Base-by-base conservation (phyloP, 2,888 invertebrate genomes). In the Acronicta leporina region DNA sequence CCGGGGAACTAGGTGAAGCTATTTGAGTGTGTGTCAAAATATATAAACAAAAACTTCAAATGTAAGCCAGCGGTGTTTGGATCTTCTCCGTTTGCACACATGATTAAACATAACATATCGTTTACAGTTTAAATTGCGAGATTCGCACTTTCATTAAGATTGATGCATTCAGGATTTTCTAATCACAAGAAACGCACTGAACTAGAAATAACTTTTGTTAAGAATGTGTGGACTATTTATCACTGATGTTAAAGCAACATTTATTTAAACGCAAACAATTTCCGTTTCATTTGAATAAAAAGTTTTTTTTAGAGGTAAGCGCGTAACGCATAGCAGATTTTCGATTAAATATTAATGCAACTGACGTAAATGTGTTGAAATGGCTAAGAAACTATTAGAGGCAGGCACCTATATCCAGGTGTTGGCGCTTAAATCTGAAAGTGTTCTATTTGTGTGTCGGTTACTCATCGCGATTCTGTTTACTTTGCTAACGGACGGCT, bases 381-480 rank as follows among this genome's bases (percentile, higher is more conserved):
- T 67, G 65, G 59, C 52, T 54, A 10, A 47, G 68, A 71, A 80
- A 67, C 77, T 71, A 75, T 79, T 77, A 71, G 71, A 72, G 63
- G 71, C 70, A 76, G 70, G 20, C 20, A 71, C 80, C 84, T 80
- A 82, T 71, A 71, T 61, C 82, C 90, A 91, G 89, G 90, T 89
- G 88, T 79, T 77, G 80, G 77, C 71, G 80, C 83, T 85, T 79
- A 85, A 84, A 81, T 84, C 71, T 75, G 87, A 90, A 89, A 91
- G 91, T 91, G 89, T 88, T 91, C 90, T 92, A 92, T 91, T 92
- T 92, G 70, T 46, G 85, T 61, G 65, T 79, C 69, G 77, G 86
- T 92, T 92, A 92, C 89, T 93, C 94, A 93, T 87, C 83, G 84
- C 76, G 80, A 82, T 84, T 89, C 84, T 90, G 90, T 91, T 90